Percentiles rank a stretch among this genome's conserved stretches.
phyloP scores from a whole-genome alignment of 2,113 vertebrate genomes.

The Scatophagus argus region DNA sequence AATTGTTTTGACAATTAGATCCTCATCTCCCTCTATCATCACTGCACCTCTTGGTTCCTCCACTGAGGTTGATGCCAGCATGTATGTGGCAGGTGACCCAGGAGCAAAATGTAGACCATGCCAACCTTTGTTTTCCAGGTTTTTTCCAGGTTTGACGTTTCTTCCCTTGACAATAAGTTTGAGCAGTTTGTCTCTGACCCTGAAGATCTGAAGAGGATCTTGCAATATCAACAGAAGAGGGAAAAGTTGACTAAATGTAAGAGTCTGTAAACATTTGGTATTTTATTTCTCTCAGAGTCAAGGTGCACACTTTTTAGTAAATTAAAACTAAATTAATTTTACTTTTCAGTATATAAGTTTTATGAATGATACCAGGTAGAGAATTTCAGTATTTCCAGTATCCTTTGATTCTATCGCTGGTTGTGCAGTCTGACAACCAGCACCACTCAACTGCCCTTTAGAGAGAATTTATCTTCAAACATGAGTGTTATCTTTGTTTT shows the following conservation, averaged over 20 bases:
- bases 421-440: too few species aligned
- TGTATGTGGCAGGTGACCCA: slow-evolving; percentile 42
- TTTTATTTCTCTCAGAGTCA: neutral
- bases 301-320: too few species aligned
- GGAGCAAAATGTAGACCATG: slow-evolving; percentile 14
- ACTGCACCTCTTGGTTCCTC: slow-evolving; percentile 21
- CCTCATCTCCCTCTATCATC: slow-evolving; percentile 18
- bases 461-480: neutral
- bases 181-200: neutral
- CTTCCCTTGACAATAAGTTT: neutral
- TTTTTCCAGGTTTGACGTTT: neutral
- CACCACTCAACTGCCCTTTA: too few species aligned
- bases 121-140: neutral
- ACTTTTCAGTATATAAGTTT: too few species aligned
- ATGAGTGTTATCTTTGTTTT: neutral
- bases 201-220: slow-evolving; percentile 6
- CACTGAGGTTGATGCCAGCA: slow-evolving; percentile 28
- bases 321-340: too few species aligned
- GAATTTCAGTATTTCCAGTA: too few species aligned
- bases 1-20: too few species aligned
- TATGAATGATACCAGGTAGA: too few species aligned
- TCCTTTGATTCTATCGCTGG: too few species aligned
- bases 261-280: neutral
- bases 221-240: neutral
- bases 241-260: neutral